phyloP scores from a whole-genome alignment of 2,888 invertebrate species.

The Trissolcus brochymenae region DNA sequence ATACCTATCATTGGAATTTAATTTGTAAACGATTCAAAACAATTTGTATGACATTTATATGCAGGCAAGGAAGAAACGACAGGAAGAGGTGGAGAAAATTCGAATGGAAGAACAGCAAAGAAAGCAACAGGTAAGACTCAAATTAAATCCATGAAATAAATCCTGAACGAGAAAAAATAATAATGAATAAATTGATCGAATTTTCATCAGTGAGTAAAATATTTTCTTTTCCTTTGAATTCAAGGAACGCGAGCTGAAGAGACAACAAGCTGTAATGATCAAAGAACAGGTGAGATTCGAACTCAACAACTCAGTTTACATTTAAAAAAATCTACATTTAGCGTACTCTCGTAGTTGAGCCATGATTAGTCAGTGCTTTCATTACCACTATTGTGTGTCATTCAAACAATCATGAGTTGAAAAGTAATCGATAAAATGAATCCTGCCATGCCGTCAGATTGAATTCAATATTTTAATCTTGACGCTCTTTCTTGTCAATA shows the following conservation, averaged over 20 bases:
- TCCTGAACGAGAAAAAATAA: not conserved
- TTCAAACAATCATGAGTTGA: conserved; percentile 5
- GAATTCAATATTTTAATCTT: too few relatives aligned
- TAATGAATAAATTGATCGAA: too few relatives aligned
- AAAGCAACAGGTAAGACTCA: conserved; percentile 85
- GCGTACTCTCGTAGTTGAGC: conserved; percentile 62
- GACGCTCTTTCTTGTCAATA: not conserved
- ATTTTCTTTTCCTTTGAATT: conserved; percentile 1
- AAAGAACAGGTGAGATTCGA: conserved; percentile 89
- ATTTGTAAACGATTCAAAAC: conserved; percentile 43
- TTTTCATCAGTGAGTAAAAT: not conserved
- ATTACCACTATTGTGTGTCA: conserved; percentile 32
- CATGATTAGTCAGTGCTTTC: conserved; percentile 63
- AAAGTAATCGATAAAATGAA: too few relatives aligned
- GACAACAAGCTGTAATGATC: conserved; percentile 90
- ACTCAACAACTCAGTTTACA: not conserved
- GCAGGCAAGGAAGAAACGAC: conserved; percentile 90
- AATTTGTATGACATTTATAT: conserved; percentile 75
- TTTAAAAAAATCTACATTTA: conserved; percentile 57
- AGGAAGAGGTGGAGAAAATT: conserved; percentile 90
- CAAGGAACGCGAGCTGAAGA: conserved; percentile 92
- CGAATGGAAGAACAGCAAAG: conserved; percentile 90
- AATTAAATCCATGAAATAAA: not conserved
- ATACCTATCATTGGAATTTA: too few relatives aligned
- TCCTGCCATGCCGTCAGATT: too few relatives aligned